A percentile compares a stretch with the other conserved stretches of the same genome.
Conservation (phyloP, 2,113 vertebrate genomes). For the Natator depressus region DNA sequence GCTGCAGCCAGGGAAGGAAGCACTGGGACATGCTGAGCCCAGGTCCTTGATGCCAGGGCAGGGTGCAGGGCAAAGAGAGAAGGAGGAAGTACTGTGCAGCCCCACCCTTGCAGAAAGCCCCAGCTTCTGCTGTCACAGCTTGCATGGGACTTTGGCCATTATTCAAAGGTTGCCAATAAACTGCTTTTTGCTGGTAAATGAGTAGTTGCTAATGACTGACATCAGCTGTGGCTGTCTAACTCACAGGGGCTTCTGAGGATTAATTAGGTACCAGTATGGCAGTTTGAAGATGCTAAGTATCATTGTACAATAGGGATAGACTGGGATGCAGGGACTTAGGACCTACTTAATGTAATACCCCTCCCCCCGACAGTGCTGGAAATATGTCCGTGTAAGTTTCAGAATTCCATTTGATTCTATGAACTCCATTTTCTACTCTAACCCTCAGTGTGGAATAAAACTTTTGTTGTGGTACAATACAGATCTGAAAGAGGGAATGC, state of each 20-base stretch:
- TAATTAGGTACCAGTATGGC: background rate
- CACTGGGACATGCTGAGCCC: background rate
- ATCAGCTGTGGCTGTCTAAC: background rate
- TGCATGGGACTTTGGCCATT: background rate
- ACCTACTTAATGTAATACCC: background rate
- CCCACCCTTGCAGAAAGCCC: no score
- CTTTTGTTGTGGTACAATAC: background rate
- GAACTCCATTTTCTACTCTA: background rate
- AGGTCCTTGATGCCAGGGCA: background rate
- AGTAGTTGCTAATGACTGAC: background rate
- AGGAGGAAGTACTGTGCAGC: background rate
- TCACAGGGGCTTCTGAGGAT: background rate
- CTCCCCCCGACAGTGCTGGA: background rate
- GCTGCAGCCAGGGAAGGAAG: background rate
- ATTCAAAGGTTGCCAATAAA: background rate
- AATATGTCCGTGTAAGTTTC: background rate
- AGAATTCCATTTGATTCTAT: background rate
- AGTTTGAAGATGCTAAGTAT: background rate
- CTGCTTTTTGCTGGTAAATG: background rate
- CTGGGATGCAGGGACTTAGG: background rate
- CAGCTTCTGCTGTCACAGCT: no score
- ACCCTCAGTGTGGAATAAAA: background rate
- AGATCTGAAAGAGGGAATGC: background rate
- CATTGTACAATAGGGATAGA: background rate
- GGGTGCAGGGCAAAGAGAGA: background rate